Conservation (phyloP, 2,113 vertebrate species). For the Phalacrocorax brasilianus region DNA sequence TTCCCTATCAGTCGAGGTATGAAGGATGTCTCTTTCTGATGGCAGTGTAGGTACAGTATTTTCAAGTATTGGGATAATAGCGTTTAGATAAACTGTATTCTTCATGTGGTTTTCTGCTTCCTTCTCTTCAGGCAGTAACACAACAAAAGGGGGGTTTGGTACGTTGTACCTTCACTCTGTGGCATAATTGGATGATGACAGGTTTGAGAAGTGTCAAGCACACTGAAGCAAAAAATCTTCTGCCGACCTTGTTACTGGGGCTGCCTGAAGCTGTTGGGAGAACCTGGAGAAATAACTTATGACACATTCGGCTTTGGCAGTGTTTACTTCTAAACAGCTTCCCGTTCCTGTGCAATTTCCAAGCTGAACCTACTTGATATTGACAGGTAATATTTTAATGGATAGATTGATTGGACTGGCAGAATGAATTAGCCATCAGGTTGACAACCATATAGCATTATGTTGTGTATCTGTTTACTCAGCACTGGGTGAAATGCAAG, state of each 20-base stretch:
- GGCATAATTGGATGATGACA: constrained; percentile 25
- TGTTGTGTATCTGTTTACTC: constrained; percentile 79
- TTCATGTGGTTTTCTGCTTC: constrained; percentile 60
- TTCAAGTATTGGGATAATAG: background rate
- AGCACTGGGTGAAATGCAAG: constrained; percentile 77
- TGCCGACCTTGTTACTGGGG: background rate
- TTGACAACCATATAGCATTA: constrained; percentile 74
- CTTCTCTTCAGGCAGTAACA: constrained; percentile 45
- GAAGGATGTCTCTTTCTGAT: background rate
- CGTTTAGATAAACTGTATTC: background rate
- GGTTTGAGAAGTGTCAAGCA: background rate
- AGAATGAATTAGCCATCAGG: constrained; percentile 75
- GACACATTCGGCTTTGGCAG: background rate
- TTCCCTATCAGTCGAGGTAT: background rate
- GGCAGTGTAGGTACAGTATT: background rate
- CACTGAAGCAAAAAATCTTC: constrained; percentile 31
- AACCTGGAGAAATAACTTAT: background rate
- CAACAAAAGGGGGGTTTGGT: background rate
- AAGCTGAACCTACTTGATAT: constrained; percentile 65
- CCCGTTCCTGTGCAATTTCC: constrained; percentile 57
- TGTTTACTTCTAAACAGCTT: constrained; percentile 68
- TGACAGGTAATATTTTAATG: constrained; percentile 79
- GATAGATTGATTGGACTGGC: constrained; percentile 75
- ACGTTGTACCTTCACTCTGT: constrained; percentile 25
- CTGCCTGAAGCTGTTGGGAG: constrained; percentile 7